Base-by-base conservation (phyloP, 1,140 invertebrate genomes). In the Hydropsyche tenuis region DNA sequence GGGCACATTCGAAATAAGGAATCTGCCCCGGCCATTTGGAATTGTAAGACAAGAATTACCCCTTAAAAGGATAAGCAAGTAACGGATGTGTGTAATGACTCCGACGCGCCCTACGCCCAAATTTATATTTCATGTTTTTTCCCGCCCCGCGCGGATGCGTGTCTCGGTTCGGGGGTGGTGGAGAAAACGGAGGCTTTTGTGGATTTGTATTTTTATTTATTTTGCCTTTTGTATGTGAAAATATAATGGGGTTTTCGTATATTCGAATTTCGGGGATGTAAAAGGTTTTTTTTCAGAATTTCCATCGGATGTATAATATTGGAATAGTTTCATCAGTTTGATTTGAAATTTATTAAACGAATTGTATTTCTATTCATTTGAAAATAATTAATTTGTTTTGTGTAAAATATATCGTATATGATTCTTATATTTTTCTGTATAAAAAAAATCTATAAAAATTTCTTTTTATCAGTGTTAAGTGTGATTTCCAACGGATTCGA, bases 31-130 rank as follows among this genome's bases (percentile, higher is more conserved):
- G 81, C 83, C 11, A 84, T 85, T 83, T 82, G 81, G 81, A 75
- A 75, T 75, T 77, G 76, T 83, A 81, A 81, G 84, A 85, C 84
- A 83, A 85, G 82, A 82, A 83, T 79, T 81, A 82, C 81, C 81
- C 83, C 83, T 83, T 81, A 80, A 81, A 81, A 83, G 81, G 81
- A 85, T 84, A 85, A 85, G 84, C 83, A 84, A 85, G 82, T 82
- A 83, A 81, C 84, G 84, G 83, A 83, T 85, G 84, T 80, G 79
- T 75, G 79, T 78, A 85, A 85, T 80, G 82, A 80, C 83, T 70
- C 43, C 79, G 77, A 80, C 78, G 80, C 80, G 79, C 78, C 77
- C 80, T 75, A 76, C 68, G 76, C 76, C 76, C 71, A 78, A 80
- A 82, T 82, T 83, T 81, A 83, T 85, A 85, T 84, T 84, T 83